Base-by-base conservation (phyloP, 1,140 invertebrate species). In the Drosophila neocordata region DNA sequence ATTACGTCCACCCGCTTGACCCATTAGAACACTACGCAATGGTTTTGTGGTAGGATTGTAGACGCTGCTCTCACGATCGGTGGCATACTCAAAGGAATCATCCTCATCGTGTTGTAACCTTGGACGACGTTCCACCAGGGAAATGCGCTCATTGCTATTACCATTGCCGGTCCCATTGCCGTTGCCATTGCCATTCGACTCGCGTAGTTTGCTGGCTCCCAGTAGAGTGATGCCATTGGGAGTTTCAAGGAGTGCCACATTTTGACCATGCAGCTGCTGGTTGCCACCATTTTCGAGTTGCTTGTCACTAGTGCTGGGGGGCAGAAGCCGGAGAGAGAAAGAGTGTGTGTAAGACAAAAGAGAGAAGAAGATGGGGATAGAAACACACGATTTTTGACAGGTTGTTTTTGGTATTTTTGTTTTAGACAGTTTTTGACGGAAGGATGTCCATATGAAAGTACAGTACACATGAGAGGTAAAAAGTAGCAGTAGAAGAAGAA, bases 1-100 rank as follows among this genome's bases (percentile, higher is more conserved):
- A 22, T 87, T 83, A 0, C 89, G 80, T 18, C 89, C 89, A 11
- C 77, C 88, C 12, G 88, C 88, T 52, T 73, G 76, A 8, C 69
- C 79, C 88, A 90, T 90, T 4, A 79, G 65, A 15, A 66, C 56
- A 37, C 64, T 88, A 12, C 77, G 85, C 56, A 90, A 22, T 7
- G 89, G 89, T 56, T 76, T 70, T 4, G 89, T 91, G 1, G 89
- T 91, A 6, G 89, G 85, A 74, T 91, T 91, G 37, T 91, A 91
- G 12, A 91, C 89, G 34, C 85, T 85, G 65, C 89, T 90, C 61
- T 90, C 89, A 7, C 89, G 89, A 83, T 90, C 89, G n/a, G 89
- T 90, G 22, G 22, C 89, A 72, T 90, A 90, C 20, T 90, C 89
- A 38, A 90, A 90, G 4, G 89, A 90, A 53, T 90, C 89, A 35